phyloP scores from a whole-genome alignment of 2,888 invertebrate genomes.

The Habrosyne pyritoides region DNA sequence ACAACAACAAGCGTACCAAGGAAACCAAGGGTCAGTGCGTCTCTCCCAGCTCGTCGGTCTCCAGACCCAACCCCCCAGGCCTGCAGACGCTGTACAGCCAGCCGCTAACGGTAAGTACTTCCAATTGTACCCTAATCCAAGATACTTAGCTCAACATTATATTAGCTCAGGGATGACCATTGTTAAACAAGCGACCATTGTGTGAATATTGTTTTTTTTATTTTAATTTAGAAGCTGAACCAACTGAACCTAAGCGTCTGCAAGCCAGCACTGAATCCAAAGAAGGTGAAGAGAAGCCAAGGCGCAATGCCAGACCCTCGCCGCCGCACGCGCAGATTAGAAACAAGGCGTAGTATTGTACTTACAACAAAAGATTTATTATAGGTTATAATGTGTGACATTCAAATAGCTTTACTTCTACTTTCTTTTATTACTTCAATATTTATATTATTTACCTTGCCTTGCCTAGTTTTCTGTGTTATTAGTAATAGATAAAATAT shows the following conservation, averaged over 20 bases:
- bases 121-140: no score
- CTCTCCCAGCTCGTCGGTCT: constrained; percentile 49
- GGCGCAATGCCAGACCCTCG: constrained; percentile 35
- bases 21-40: constrained; percentile 27
- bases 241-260: constrained; percentile 32
- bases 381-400: background rate
- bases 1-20: background rate
- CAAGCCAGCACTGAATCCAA: constrained; percentile 41
- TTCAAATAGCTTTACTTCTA: background rate
- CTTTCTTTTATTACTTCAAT: background rate
- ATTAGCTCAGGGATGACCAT: no score
- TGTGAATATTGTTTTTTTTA: no score
- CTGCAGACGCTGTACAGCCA: constrained; percentile 30
- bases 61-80: constrained; percentile 43
- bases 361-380: background rate
- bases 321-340: constrained; percentile 33
- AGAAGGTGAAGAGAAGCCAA: constrained; percentile 36
- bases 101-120: constrained; percentile 34
- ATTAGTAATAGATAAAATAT: no score
- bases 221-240: constrained; percentile 35
- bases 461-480: no score
- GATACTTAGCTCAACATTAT: no score
- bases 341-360: constrained; percentile 27
- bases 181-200: no score
- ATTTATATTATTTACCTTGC: background rate